A percentile compares a stretch with the other conserved stretches of the same genome.
These are phyloP conservation scores for Percopsis omiscomaycus DNA, from an alignment of 2,797 vertebrate genomes.

Conservation along the genomic window DNA sequence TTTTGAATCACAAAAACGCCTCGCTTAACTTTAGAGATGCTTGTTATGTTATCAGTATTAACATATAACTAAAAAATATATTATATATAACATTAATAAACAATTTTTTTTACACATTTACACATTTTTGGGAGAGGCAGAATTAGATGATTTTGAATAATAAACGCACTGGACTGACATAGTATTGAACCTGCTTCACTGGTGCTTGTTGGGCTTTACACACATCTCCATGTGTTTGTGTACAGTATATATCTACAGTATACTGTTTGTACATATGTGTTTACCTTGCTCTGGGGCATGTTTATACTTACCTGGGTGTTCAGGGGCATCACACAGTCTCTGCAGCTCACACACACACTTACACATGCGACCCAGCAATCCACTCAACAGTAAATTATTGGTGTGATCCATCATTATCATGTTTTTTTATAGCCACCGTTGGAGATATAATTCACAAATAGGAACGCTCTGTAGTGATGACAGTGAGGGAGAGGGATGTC, in stretches of 20 bases:
- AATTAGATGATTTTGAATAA: too few species aligned
- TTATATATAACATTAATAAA: too few species aligned
- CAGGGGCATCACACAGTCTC: constrained; percentile 45
- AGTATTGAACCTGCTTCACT: too few species aligned
- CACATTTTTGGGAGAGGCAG: too few species aligned
- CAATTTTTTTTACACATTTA: too few species aligned
- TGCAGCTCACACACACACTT: constrained; percentile 34
- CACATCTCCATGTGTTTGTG: not conserved
- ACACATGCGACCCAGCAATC: constrained; percentile 70
- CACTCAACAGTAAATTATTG: constrained; percentile 79
- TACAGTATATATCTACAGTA: not conserved
- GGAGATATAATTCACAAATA: constrained; percentile 80
- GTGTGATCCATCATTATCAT: constrained; percentile 81
- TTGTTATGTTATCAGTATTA: too few species aligned
- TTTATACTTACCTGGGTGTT: constrained; percentile 48
- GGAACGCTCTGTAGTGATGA: constrained; percentile 64
- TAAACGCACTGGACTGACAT: too few species aligned
- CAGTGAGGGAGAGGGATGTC: constrained; percentile 75
- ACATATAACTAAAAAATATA: too few species aligned
- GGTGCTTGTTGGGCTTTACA: too few species aligned
- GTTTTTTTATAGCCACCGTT: constrained; percentile 79
- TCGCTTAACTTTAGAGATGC: too few species aligned
- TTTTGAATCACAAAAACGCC: too few species aligned
- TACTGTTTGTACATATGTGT: constrained; percentile 25
- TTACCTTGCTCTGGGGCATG: constrained; percentile 42